A percentile compares a stretch with the other conserved stretches of the same genome.
These are phyloP conservation scores for Lichenostomus cassidix DNA, from an alignment of 2,113 vertebrate genomes.

Conservation along the genomic window DNA sequence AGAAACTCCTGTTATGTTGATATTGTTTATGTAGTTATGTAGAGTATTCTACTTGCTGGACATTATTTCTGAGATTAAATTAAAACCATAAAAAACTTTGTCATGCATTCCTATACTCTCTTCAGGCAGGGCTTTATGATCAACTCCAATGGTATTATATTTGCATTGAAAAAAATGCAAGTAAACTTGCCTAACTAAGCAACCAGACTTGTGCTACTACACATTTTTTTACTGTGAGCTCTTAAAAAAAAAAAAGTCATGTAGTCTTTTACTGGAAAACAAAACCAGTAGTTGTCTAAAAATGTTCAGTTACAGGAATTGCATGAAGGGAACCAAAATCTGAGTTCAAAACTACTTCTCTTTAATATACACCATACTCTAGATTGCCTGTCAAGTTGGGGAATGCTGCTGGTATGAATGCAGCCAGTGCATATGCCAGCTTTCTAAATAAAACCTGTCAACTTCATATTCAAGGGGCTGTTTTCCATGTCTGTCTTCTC, in stretches of 20 bases:
- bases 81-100: constrained; percentile 17
- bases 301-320: constrained; percentile 10
- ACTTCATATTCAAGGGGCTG: constrained; percentile 29
- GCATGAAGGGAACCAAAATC: constrained; percentile 23
- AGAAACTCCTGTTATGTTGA: background rate
- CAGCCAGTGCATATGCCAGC: constrained; percentile 40
- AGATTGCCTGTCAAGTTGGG: constrained; percentile 49
- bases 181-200: background rate
- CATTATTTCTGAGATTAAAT: constrained; percentile 18
- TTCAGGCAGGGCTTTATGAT: background rate
- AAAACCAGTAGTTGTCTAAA: constrained; percentile 33
- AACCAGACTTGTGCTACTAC: background rate
- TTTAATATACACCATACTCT: constrained; percentile 2
- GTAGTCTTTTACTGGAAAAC: constrained; percentile 21
- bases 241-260: constrained; percentile 13
- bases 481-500: constrained; percentile 16
- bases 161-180: background rate
- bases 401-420: constrained; percentile 36
- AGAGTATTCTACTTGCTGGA: background rate
- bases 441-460: constrained; percentile 71
- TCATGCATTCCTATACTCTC: background rate
- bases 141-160: background rate
- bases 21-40: background rate
- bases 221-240: background rate
- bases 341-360: constrained; percentile 10